Base-by-base conservation (phyloP, 2,113 vertebrate species). In the Leiothrix lutea region DNA sequence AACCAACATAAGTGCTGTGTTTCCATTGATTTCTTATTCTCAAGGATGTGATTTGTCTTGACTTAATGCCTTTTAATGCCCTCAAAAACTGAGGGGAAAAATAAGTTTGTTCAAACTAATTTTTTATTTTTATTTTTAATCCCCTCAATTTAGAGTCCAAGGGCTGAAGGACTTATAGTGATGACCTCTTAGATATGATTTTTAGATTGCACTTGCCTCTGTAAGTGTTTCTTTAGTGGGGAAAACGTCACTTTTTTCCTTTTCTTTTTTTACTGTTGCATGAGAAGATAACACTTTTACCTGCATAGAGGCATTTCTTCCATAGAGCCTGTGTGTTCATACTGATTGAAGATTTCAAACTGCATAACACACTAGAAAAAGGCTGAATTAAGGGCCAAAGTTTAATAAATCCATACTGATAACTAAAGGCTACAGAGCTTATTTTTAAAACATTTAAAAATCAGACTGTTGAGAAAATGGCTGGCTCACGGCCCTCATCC, bases 121-220 rank as follows among this genome's bases (percentile, higher is more conserved):
- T 98, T 98, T 98, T 98, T 98, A 98, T 98, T 98, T 98, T 96
- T 98, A 89, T 96, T 94, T 98, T 98, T 98, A 98, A 98, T 99
- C 98, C 98, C 99, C 99, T 98, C 98, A 98, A 98, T 99, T 99
- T 99, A 99, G 99, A 99, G 99, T 99, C 99, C 98, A 98, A 99
- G 99, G 99, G 99, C 98, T 98, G 98, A 99, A 98, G 99, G 99
- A 99, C 99, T 99, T 98, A 98, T 98, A 97, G 96, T 97, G 97
- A 99, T 99, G 98, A 98, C 99, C 99, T 99, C 98, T 99, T 99
- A 99, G 98, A 99, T 98, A 99, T 62, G 97, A 97, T 96, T 98
- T 98, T 98, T 98, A 98, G 99, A 99, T 99, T 99, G 99, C 99
- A 99, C 99, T 99, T 99, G 99, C 99, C 99, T 99, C 99, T 99